phyloP scores from a whole-genome alignment of 2,888 invertebrate genomes.

The Cheilosia vernalis region DNA sequence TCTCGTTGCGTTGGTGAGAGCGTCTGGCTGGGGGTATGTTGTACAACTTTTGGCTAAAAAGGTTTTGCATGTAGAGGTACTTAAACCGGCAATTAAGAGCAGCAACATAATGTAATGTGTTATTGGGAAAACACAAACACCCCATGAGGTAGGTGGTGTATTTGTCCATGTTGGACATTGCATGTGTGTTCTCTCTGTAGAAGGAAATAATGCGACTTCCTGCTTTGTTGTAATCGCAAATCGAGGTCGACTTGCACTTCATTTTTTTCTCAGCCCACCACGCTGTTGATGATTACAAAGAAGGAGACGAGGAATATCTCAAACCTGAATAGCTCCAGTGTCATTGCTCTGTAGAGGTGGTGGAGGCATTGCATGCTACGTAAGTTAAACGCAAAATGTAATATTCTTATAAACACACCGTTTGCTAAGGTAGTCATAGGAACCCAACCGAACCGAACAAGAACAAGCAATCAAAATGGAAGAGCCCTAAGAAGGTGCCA shows the following conservation, averaged over 20 bases:
- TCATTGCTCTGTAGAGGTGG: constrained; percentile 51
- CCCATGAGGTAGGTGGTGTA: constrained; percentile 12
- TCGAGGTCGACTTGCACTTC: constrained; percentile 43
- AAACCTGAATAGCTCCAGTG: constrained; percentile 68
- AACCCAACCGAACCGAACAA: constrained; percentile 7
- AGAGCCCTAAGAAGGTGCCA: constrained; percentile 69
- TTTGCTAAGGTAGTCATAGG: constrained; percentile 54
- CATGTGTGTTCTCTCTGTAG: constrained; percentile 1
- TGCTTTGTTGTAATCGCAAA: constrained; percentile 57
- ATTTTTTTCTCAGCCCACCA: constrained; percentile 39
- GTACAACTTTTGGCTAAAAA: constrained; percentile 35
- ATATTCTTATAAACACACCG: constrained; percentile 49
- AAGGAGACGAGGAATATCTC: not conserved
- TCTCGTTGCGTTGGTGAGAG: not conserved
- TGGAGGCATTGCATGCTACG: constrained; percentile 23
- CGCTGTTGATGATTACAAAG: not conserved
- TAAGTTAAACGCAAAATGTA: constrained; percentile 41
- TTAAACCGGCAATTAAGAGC: constrained; percentile 39
- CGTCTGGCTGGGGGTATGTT: not conserved
- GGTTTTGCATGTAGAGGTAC: constrained; percentile 51
- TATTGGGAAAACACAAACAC: constrained; percentile 26
- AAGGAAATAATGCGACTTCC: constrained; percentile 41
- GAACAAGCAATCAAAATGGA: constrained; percentile 22
- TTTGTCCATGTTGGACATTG: constrained; percentile 27
- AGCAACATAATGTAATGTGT: constrained; percentile 50